Evolutionary conservation across 1,140 invertebrate species (phyloP).

Genomic region (Diorhabda carinulata): DNA sequence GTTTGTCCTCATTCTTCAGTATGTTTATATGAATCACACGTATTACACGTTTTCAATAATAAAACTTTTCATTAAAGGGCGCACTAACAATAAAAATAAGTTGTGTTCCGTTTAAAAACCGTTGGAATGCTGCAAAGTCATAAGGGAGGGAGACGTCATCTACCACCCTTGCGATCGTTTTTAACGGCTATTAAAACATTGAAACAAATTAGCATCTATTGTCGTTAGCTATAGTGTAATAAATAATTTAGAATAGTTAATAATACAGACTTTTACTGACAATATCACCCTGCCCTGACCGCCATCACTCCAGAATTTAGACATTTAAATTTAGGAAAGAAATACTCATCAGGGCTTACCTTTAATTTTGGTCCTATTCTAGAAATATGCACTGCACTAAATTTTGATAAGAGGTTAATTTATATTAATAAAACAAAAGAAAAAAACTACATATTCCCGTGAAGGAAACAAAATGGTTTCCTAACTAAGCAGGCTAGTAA

Average conservation of each 20-base stretch:
- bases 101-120: constrained; percentile 21
- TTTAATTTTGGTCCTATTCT: constrained; percentile 19
- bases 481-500: constrained; percentile 35
- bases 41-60: background rate
- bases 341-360: constrained; percentile 24
- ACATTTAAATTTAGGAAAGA: constrained; percentile 14
- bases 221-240: background rate
- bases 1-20: background rate
- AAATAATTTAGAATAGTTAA: background rate
- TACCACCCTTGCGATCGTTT: background rate
- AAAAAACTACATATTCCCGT: constrained; percentile 40
- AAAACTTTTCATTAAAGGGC: constrained; percentile 1
- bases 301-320: constrained; percentile 30
- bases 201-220: background rate
- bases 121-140: constrained; percentile 25
- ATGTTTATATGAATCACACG: too few species aligned
- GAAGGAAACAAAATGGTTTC: constrained; percentile 45
- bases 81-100: background rate
- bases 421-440: constrained; percentile 23
- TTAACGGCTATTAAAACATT: background rate
- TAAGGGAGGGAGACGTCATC: background rate
- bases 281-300: constrained; percentile 23
- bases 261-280: background rate
- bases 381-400: constrained; percentile 16
- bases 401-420: constrained; percentile 13